These are phyloP conservation scores for Thalassaphorura encarpata DNA, from an alignment of 1,140 invertebrate species.

Conservation along the genomic window DNA sequence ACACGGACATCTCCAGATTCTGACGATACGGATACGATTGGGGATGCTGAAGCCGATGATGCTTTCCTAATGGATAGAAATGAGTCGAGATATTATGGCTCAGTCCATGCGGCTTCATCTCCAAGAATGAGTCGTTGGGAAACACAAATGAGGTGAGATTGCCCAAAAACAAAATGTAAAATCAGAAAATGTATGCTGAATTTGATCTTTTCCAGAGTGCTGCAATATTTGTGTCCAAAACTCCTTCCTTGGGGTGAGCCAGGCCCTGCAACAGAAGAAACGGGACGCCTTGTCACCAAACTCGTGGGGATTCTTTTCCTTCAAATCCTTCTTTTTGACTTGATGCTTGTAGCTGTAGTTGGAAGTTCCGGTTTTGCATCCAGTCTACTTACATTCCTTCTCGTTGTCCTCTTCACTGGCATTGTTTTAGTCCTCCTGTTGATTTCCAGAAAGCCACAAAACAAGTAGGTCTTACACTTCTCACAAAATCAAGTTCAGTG, in stretches of 20 bases:
- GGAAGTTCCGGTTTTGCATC: constrained; percentile 36
- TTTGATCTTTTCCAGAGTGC: constrained; percentile 17
- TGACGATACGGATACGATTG: constrained; percentile 33
- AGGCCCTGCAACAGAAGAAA: constrained; percentile 69
- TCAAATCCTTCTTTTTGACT: constrained; percentile 68
- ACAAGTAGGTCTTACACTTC: constrained; percentile 51
- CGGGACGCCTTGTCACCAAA: constrained; percentile 75
- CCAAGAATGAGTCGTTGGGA: constrained; percentile 29
- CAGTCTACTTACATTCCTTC: constrained; percentile 55
- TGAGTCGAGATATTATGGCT: constrained; percentile 77
- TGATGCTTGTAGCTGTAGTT: constrained; percentile 68
- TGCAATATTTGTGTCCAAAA: constrained; percentile 62
- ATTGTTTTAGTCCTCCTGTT: constrained; percentile 66
- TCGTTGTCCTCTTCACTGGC: constrained; percentile 58
- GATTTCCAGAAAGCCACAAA: constrained; percentile 83
- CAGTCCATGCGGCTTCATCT: constrained; percentile 34
- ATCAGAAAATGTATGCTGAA: neutral
- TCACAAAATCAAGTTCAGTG: too few species aligned
- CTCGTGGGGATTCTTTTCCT: constrained; percentile 71
- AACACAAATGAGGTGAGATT: constrained; percentile 31
- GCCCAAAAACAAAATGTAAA: neutral
- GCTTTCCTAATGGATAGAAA: constrained; percentile 72
- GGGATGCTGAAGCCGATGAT: constrained; percentile 48
- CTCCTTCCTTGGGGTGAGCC: constrained; percentile 78
- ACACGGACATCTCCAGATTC: constrained; percentile 43